Evolutionary conservation across 2,888 invertebrate genomes (phyloP).

Genomic region (Melanophora roralis): DNA sequence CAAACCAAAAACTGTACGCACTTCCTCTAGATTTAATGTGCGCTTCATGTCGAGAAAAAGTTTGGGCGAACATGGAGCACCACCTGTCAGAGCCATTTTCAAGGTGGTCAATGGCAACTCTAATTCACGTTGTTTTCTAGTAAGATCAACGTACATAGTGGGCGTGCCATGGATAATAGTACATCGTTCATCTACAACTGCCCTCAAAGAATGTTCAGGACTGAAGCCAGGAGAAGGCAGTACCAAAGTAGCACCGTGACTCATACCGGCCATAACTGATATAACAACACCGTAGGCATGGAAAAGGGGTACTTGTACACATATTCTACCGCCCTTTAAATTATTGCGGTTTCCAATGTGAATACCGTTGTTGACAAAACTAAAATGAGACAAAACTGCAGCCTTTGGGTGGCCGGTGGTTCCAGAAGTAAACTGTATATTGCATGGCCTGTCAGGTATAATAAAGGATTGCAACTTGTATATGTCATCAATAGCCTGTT

Average conservation of each 20-base stretch:
- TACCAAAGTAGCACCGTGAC: constrained; percentile 81
- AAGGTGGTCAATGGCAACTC: constrained; percentile 77
- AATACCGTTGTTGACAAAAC: constrained; percentile 86
- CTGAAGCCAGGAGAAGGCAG: constrained; percentile 81
- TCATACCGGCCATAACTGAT: constrained; percentile 80
- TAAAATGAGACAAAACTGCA: constrained; percentile 83
- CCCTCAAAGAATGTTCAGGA: constrained; percentile 81
- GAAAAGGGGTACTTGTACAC: constrained; percentile 86
- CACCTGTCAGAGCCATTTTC: constrained; percentile 83
- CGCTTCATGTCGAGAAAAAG: constrained; percentile 79
- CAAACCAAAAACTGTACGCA: constrained; percentile 80
- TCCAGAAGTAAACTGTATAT: constrained; percentile 91
- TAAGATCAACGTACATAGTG: constrained; percentile 90
- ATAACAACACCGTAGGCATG: constrained; percentile 88
- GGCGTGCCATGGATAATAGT: constrained; percentile 87
- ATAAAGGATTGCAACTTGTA: constrained; percentile 78
- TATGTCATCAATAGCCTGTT: constrained; percentile 65
- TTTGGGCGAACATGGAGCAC: constrained; percentile 83
- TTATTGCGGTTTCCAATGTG: constrained; percentile 80
- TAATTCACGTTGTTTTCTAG: constrained; percentile 78
- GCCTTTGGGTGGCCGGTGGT: constrained; percentile 89
- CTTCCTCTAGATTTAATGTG: constrained; percentile 77
- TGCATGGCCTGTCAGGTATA: constrained; percentile 83
- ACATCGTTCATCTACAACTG: constrained; percentile 84
- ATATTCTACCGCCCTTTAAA: constrained; percentile 77